Evolutionary conservation across 2,888 invertebrate genomes (phyloP).

Genomic region (Rhimphoctona megacephalus): DNA sequence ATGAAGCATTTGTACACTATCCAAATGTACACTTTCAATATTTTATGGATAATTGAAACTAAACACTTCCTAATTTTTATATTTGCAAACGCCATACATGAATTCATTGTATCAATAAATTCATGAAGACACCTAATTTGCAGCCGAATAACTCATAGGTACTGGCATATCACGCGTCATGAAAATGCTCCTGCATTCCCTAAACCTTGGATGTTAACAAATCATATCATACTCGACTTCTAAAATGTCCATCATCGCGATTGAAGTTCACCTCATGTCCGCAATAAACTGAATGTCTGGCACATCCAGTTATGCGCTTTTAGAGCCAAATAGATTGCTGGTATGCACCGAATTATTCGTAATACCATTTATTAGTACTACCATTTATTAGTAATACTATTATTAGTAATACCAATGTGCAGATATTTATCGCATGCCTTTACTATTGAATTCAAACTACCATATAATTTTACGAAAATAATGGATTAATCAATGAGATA

Average conservation of each 20-base stretch:
- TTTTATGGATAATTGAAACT: background rate
- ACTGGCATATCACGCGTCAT: background rate
- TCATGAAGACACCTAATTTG: background rate
- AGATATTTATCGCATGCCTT: background rate
- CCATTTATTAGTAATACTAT: too few species aligned
- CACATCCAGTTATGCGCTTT: slow-evolving; percentile 4
- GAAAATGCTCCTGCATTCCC: background rate
- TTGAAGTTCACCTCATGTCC: background rate
- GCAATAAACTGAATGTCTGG: slow-evolving; percentile 1
- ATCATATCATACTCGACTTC: background rate
- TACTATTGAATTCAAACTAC: background rate
- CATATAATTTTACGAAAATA: background rate
- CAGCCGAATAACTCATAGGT: background rate
- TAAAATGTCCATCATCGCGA: background rate
- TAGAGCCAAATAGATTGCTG: background rate
- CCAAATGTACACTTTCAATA: background rate
- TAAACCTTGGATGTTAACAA: background rate
- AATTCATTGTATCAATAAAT: background rate
- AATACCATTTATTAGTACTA: too few species aligned
- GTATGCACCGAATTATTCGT: background rate
- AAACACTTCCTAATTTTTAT: background rate
- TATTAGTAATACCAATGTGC: slow-evolving; percentile 2
- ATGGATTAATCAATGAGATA: slow-evolving; percentile 21
- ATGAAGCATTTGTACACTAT: background rate
- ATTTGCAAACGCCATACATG: background rate